These are phyloP conservation scores for Hirtodrosophila confusa DNA, from an alignment of 2,888 invertebrate species.

Conservation along the genomic window DNA sequence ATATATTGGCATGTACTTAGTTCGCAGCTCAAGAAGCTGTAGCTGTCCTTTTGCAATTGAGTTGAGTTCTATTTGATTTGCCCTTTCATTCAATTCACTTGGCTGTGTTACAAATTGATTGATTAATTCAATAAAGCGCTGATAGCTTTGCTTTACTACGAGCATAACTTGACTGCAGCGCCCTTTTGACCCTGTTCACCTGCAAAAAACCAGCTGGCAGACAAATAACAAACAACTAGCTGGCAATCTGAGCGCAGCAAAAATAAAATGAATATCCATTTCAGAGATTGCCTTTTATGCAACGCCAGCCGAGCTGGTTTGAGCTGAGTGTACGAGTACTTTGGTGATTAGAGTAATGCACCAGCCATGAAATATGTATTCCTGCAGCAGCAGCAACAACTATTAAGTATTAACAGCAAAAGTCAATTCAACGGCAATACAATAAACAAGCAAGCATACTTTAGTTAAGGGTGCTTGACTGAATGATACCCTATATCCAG, in stretches of 20 bases:
- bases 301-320: conserved; percentile 4
- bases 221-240: conserved; percentile 38
- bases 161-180: neutral
- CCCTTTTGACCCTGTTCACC: conserved; percentile 28
- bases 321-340: conserved; percentile 11
- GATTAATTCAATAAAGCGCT: conserved; percentile 71
- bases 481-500: too few species aligned
- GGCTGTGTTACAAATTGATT: conserved; percentile 60
- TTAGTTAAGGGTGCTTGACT: too few species aligned
- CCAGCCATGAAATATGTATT: conserved; percentile 35
- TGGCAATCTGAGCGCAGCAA: conserved; percentile 8
- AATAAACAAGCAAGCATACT: conserved; percentile 25
- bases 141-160: conserved; percentile 36
- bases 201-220: conserved; percentile 13
- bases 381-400: conserved; percentile 16
- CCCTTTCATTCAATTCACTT: conserved; percentile 41
- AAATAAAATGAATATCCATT: conserved; percentile 67
- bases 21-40: conserved; percentile 7
- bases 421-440: conserved; percentile 55
- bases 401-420: conserved; percentile 61
- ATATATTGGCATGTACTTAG: conserved; percentile 1
- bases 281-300: conserved; percentile 65
- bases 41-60: conserved; percentile 26
- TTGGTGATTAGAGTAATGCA: conserved; percentile 75
- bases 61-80: conserved; percentile 38